Evolutionary conservation across 2,888 invertebrate genomes (phyloP), one percentile per base, ranked within the genome.

Genomic region (Trisateles emortualis): DNA sequence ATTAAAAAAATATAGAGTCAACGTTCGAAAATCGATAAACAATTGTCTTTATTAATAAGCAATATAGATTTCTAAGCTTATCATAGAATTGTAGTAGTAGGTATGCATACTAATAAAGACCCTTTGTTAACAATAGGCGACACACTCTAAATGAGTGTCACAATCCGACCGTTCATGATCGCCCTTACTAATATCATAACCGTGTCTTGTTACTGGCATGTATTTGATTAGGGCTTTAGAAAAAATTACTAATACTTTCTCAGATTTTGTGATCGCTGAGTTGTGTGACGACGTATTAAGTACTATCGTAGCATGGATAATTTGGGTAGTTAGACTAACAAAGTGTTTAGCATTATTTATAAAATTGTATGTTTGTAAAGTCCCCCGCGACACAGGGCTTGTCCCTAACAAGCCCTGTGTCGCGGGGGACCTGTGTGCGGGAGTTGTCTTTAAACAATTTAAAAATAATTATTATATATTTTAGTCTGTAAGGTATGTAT

Each of bases 71-170:
- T 69, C 63, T 50, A 50, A 57, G 58, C 44, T 70, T 72, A 74
- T 63, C 56, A 61, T 54, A 60, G 52, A 64, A 47, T n/a, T n/a
- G n/a, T 63, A 66, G 66, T 48, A 46, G 63, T 52, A 69, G 65
- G 71, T 55, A 68, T 73, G 81, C 74, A 80, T 80, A 80, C 75
- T 69, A 77, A 80, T 74, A 45, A 19, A 61, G 52, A 62, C 70
- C 68, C 68, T 69, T 53, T 44, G 41, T 49, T 61, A 53, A 78
- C 77, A 76, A 74, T 75, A 64, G 68, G 61, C 52, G 35, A 24
- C 39, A 49, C 68, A 62, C 74, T 76, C 65, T 70, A 66, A 76
- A 79, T 75, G 69, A 74, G 54, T 54, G 61, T 58, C 77, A 69
- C 68, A 70, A 60, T 71, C 40, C 64, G 39, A 47, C 52, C 32